Base-by-base conservation (phyloP, 2,888 invertebrate genomes). In the Dicycla oo region DNA sequence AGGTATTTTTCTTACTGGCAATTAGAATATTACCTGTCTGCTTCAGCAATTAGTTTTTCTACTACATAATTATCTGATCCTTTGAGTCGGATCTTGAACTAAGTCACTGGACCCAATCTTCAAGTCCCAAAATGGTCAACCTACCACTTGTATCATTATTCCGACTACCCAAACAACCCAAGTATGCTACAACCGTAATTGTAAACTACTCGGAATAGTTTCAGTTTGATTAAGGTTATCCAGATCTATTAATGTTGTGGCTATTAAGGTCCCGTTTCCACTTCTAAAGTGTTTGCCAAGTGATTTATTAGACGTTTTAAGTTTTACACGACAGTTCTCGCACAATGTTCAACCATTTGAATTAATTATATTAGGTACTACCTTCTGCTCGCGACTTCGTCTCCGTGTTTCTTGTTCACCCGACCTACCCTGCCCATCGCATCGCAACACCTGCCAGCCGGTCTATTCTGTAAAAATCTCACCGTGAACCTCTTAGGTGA, bases 261-360 rank as follows among this genome's bases (percentile, higher is more conserved):
- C 69, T 62, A 61, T 67, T 67, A 63, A 61, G 63, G 40, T 38
- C 57, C 69, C 68, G 56, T 75, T 70, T 43, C 30, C 60, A 70
- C 70, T 78, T 60, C 61, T 64, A 67, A 84, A 82, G 68, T 72
- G 73, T 72, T 69, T 54, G 20, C 69, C 58, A 73, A 68, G 62
- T 85, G 80, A 83, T 85, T 75, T 83, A 83, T 80, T 57, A 62
- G 61, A 73, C 80, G 69, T 63, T 72, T 74, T 66, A 82, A 67
- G 69, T 73, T 85, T 80, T 68, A 63, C 65, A 62, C 66, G 54
- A 62, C 64, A 51, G 43, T 45, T 63, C 30, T 54, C 51, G 45
- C 66, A 53, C 60, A 23, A 56, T 70, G 63, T 63, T 80, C 68
- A 74, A 34, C 34, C 34, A 6, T 34, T 34, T 34, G 34, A 34